Conservation (phyloP, 2,113 vertebrate genomes). For the Poeciliopsis prolifica region DNA sequence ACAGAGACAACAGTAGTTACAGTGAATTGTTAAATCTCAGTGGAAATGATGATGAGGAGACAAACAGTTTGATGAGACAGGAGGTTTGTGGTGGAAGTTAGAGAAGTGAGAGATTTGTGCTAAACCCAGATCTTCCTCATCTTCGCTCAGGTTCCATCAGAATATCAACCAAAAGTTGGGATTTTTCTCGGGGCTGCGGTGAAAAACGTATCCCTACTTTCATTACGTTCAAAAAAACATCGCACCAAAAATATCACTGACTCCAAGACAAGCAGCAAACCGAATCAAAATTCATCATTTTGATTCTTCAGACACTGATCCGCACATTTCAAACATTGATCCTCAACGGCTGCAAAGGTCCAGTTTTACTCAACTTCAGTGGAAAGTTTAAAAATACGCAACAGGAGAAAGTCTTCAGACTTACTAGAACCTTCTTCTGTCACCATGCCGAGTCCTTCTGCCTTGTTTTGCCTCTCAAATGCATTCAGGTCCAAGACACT, state of each 20-base stretch:
- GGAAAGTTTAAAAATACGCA: conserved; percentile 1
- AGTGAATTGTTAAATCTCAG: conserved; percentile 60
- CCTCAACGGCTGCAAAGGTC: conserved; percentile 44
- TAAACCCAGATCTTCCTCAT: background rate
- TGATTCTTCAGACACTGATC: conserved; percentile 27
- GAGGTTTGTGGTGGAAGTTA: conserved; percentile 25
- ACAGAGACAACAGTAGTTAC: conserved; percentile 56
- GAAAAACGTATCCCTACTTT: background rate
- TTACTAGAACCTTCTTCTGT: conserved; percentile 98
- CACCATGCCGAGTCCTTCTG: conserved; percentile 98
- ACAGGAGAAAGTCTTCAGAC: conserved; percentile 63
- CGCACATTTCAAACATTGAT: background rate
- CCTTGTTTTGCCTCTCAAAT: conserved; percentile 99
- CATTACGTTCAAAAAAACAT: conserved; percentile 16
- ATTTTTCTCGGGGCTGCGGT: background rate
- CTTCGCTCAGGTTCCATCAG: background rate
- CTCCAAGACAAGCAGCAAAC: conserved; percentile 26
- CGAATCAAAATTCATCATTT: conserved; percentile 50
- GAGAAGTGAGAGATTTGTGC: conserved; percentile 1
- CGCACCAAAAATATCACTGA: conserved; percentile 21
- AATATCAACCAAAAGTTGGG: background rate
- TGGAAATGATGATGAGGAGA: conserved; percentile 64
- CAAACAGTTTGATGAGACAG: conserved; percentile 48
- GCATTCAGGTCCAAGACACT: conserved; percentile 99
- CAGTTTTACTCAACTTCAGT: background rate